Evolutionary conservation across 2,113 vertebrate genomes (phyloP).

Genomic region (Corythornis vintsioides): DNA sequence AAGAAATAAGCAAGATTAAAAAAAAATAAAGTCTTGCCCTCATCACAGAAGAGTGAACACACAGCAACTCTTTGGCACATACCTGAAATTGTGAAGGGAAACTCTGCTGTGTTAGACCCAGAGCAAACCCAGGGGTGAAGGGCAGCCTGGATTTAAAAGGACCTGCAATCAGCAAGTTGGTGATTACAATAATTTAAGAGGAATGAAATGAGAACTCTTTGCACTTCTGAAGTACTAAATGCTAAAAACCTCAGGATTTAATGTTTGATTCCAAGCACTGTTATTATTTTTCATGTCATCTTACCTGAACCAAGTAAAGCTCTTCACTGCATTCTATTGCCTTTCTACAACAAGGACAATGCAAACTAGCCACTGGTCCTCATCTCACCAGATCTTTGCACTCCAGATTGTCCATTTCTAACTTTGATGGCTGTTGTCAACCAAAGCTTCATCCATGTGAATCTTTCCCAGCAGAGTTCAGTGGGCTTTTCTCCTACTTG

Average conservation of each 20-base stretch:
- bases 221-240: constrained; percentile 42
- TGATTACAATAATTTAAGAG: constrained; percentile 42
- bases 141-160: background rate
- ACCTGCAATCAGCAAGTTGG: background rate
- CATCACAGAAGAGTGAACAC: background rate
- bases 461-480: background rate
- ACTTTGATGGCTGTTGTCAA: background rate
- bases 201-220: constrained; percentile 5
- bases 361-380: background rate
- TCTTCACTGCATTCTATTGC: background rate
- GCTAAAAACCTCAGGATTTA: constrained; percentile 22
- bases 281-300: background rate
- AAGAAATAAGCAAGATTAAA: constrained; percentile 7
- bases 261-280: constrained; percentile 29
- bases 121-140: background rate
- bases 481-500: background rate
- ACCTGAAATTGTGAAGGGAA: constrained; percentile 4
- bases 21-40: background rate
- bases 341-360: background rate
- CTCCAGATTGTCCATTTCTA: background rate
- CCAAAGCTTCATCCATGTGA: background rate
- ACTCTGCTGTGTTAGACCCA: background rate
- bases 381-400: background rate
- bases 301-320: background rate
- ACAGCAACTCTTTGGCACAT: constrained; percentile 47